phyloP scores from a whole-genome alignment of 2,113 vertebrate genomes.

The Gasterosteus nipponicus region DNA sequence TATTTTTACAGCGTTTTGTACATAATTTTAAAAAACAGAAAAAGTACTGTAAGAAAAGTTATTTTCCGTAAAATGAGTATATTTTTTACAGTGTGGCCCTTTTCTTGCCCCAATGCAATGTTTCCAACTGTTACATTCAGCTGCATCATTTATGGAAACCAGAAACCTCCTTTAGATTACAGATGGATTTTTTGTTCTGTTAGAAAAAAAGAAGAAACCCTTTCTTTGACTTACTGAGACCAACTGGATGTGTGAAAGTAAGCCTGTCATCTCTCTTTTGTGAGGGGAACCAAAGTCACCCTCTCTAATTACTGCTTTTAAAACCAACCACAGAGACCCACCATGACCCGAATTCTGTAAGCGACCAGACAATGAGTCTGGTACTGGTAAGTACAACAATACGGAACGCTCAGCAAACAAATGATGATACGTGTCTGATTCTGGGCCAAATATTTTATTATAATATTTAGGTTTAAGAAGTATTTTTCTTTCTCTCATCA shows the following conservation, averaged over 20 bases:
- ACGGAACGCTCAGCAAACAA: no score
- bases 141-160: not conserved
- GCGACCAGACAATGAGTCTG: no score
- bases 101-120: not conserved
- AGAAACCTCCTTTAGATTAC: not conserved
- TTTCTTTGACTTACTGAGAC: not conserved
- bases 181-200: not conserved
- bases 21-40: no score
- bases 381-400: no score
- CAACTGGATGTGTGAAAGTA: not conserved
- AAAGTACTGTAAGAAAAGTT: no score
- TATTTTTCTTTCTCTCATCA: no score
- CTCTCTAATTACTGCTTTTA: not conserved
- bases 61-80: no score
- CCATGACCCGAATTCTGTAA: not conserved
- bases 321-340: not conserved
- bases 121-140: not conserved
- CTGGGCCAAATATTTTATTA: no score
- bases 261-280: not conserved
- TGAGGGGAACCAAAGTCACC: not conserved
- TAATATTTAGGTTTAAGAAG: not conserved
- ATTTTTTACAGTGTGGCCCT: no score
- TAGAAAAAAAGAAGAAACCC: not conserved
- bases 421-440: not conserved
- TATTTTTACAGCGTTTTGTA: no score